phyloP scores from a whole-genome alignment of 2,797 vertebrate genomes.

The Premnoplex brunnescens region DNA sequence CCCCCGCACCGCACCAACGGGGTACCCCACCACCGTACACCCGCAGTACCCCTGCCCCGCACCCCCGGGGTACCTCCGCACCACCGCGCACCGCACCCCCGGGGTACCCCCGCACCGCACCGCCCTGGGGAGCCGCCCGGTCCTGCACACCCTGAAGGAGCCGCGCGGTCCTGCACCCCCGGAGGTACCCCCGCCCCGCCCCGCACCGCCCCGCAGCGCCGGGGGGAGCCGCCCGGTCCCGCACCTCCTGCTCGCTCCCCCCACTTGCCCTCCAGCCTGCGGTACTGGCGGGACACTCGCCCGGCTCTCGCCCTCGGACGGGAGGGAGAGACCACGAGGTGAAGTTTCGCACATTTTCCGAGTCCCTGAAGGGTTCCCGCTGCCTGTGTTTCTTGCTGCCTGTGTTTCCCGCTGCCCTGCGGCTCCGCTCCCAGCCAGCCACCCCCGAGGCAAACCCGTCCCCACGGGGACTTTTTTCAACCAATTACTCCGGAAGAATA shows the following conservation, averaged over 20 bases:
- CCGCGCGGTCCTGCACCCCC: no score
- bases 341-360: background rate
- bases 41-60: no score
- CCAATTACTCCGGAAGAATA: background rate
- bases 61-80: no score
- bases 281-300: no score
- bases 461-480: background rate
- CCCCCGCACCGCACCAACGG: no score
- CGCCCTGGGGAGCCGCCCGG: no score
- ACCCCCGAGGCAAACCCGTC: background rate
- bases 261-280: no score
- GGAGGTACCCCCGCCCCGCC: no score
- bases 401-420: background rate
- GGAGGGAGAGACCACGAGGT: background rate
- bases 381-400: background rate
- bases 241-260: background rate
- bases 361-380: fast-evolving
- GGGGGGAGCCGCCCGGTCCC: background rate
- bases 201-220: background rate
- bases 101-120: no score
- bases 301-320: background rate
- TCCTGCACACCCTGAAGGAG: no score
- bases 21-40: no score
- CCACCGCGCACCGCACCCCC: no score
- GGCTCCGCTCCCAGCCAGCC: background rate